Evolutionary conservation across 1,140 invertebrate genomes (phyloP).

Genomic region (Hylaeus anthracinus): DNA sequence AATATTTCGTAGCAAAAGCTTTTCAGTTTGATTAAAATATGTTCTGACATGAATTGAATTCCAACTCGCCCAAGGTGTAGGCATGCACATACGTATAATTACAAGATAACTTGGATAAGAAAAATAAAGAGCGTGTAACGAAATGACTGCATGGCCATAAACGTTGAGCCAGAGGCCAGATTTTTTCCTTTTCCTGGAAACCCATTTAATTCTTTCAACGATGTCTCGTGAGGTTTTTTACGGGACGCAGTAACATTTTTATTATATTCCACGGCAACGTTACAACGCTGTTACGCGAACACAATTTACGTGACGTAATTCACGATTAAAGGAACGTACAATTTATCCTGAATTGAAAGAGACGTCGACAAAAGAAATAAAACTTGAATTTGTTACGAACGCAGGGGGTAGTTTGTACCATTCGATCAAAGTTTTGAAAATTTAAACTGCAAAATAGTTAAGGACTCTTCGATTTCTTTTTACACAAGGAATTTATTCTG

Average conservation of each 20-base stretch:
- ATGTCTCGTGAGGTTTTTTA: slow-evolving; percentile 1
- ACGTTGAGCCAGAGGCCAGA: neutral
- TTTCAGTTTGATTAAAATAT: no score
- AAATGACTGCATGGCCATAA: neutral
- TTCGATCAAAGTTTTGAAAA: no score
- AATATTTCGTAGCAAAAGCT: no score
- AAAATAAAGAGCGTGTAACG: neutral
- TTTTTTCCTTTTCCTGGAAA: neutral
- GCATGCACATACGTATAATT: neutral
- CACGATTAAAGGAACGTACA: neutral
- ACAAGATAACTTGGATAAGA: neutral
- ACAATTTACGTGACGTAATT: neutral
- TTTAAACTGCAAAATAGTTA: no score
- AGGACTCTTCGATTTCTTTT: no score
- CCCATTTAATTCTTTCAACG: slow-evolving; percentile 19
- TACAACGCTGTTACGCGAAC: neutral
- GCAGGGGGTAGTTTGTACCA: no score
- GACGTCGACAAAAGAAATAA: no score
- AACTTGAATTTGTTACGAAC: neutral
- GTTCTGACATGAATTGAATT: neutral
- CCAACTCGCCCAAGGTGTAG: no score
- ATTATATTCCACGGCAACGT: neutral
- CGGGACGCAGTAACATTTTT: neutral
- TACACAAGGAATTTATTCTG: no score
- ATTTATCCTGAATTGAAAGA: neutral